Conservation (phyloP, 2,797 vertebrate species). For the Sphaeramia orbicularis region DNA sequence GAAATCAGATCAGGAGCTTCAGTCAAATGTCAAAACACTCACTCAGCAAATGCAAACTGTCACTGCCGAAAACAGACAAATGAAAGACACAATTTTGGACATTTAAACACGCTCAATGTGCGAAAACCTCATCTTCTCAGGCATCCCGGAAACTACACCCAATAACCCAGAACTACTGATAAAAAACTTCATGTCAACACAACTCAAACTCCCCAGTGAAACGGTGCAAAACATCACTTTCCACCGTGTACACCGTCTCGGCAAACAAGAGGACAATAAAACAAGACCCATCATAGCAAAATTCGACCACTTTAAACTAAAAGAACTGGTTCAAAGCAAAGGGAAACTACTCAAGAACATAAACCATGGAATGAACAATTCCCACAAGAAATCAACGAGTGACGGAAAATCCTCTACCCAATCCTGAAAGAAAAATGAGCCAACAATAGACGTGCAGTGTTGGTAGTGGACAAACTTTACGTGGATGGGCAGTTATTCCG, state of each 20-base stretch:
- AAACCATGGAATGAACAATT: too few relatives aligned
- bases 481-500: neutral
- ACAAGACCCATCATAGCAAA: too few relatives aligned
- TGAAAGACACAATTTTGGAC: neutral
- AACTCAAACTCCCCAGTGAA: neutral
- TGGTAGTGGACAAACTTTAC: neutral
- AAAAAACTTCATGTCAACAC: neutral
- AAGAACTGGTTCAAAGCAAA: too few relatives aligned
- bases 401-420: too few relatives aligned
- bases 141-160: neutral
- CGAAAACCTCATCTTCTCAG: neutral
- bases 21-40: neutral
- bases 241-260: neutral
- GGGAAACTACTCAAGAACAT: too few relatives aligned
- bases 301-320: too few relatives aligned
- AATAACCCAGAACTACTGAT: neutral
- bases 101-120: neutral
- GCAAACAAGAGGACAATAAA: neutral
- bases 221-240: neutral
- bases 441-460: too few relatives aligned
- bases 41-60: neutral
- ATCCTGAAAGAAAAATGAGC: too few relatives aligned
- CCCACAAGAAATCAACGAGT: too few relatives aligned
- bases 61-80: neutral
- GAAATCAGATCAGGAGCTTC: neutral